Evolutionary conservation across 2,888 invertebrate species (phyloP).

Genomic region (Xestoiulus laeticollis): DNA sequence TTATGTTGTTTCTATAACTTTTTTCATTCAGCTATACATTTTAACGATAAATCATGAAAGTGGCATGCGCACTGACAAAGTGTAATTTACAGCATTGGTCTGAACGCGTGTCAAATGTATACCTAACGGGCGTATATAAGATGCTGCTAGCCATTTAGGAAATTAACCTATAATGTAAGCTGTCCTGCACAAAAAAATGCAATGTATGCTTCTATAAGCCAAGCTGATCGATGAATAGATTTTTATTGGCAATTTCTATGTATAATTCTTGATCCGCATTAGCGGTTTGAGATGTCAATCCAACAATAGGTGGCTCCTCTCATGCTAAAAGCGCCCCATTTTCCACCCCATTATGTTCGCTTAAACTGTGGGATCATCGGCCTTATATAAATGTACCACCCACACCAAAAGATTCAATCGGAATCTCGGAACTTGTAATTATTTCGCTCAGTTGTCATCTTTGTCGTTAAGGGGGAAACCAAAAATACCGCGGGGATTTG

Average conservation of each 20-base stretch:
- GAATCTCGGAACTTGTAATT: conserved; percentile 38
- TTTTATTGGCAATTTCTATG: not conserved
- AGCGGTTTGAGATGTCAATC: conserved; percentile 39
- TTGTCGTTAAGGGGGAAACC: conserved; percentile 46
- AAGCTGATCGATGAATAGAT: conserved; percentile 35
- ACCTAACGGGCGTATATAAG: conserved; percentile 25
- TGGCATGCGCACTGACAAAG: not conserved
- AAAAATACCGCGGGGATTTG: conserved; percentile 49
- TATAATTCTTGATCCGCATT: conserved; percentile 5
- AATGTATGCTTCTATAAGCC: not conserved
- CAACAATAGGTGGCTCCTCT: conserved; percentile 29
- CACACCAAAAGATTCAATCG: conserved; percentile 45
- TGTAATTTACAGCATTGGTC: conserved; percentile 7
- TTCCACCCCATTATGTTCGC: conserved; percentile 20
- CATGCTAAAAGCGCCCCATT: conserved; percentile 22
- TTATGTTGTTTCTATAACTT: not conserved
- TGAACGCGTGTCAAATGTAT: conserved; percentile 2
- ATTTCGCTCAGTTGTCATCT: conserved; percentile 44
- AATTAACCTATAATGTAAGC: conserved; percentile 30
- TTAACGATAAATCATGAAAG: conserved; percentile 21
- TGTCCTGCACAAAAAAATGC: not conserved
- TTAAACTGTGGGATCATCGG: conserved; percentile 35
- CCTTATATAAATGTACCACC: not conserved
- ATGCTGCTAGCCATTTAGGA: not conserved
- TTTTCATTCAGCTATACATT: not conserved